Conservation (phyloP, 2,888 invertebrate genomes). For the Limulus polyphemus region DNA sequence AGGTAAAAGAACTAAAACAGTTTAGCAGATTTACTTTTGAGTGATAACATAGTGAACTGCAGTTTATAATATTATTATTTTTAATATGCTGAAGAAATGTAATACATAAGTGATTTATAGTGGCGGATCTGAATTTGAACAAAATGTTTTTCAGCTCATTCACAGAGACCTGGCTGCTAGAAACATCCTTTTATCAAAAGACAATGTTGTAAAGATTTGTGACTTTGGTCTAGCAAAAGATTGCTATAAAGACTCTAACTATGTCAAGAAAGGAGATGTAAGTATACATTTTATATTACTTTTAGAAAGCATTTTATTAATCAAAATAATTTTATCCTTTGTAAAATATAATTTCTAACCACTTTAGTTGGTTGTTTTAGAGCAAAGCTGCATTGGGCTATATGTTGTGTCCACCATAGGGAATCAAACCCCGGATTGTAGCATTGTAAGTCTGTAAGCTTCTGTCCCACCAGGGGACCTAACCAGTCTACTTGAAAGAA, state of each 20-base stretch:
- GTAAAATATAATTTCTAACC: no score
- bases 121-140: neutral
- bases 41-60: neutral
- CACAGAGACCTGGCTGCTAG: constrained; percentile 42
- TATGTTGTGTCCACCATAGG: no score
- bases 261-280: constrained; percentile 39
- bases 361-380: no score
- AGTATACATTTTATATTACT: constrained; percentile 22
- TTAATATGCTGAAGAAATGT: neutral
- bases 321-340: no score
- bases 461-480: no score
- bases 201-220: constrained; percentile 41
- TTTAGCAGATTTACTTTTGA: no score
- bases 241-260: constrained; percentile 38
- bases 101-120: neutral
- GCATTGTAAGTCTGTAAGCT: no score
- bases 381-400: no score
- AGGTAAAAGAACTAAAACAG: no score
- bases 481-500: no score
- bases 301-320: no score
- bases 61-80: neutral
- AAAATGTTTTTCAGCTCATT: constrained; percentile 35
- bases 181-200: constrained; percentile 38
- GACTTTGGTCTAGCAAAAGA: constrained; percentile 42
- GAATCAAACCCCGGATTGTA: no score